Base-by-base conservation (phyloP, 1,140 invertebrate genomes). In the Melitaea cinxia region DNA sequence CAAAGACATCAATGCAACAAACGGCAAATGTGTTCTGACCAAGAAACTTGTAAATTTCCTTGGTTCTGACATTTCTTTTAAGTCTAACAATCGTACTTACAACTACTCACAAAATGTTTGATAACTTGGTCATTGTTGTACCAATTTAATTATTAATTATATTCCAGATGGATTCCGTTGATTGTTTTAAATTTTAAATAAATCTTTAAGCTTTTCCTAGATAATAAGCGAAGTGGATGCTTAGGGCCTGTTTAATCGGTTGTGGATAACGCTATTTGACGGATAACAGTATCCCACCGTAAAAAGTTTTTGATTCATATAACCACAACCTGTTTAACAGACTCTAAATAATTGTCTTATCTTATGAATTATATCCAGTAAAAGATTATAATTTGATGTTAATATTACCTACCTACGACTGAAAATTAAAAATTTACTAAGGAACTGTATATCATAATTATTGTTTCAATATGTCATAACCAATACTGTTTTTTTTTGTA, bases 351-450 rank as follows among this genome's bases (percentile, higher is more conserved):
- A 55, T 55, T 30, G 21, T 24, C 37, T 39, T 63, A 55, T 63
- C 60, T 63, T 63, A 63, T 63, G 60, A 63, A 63, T 55, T 63
- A 63, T 68, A 62, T 24, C 17, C 57, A 62, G 45, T 62, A 62
- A 54, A 62, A 23, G 57, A 62, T 50, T 56, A 30, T 59, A 53
- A 37, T 33, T 61, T 47, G 12, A 37, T 52, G 35, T 42, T 30
- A 45, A 30, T 19, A 14, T 37, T 50, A 37, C 24, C 30, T 66
- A 42, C 49, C 30, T 66, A 42, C 49, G 50, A 30, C 50, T 55
- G 52, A 52, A 60, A 64, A 4, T 54, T 30, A 33, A 39, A n/a
- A 39, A 39, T 65, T 65, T 57, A 26, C 39, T 33, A 47, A 33
- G 45, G 24, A 45, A 56, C 45, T 57, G 30, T 45, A 42, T 17